These are phyloP conservation scores for Astreopora myriophthalma DNA, from an alignment of 64 coral and sea anemone genomes.

Conservation along the genomic window DNA sequence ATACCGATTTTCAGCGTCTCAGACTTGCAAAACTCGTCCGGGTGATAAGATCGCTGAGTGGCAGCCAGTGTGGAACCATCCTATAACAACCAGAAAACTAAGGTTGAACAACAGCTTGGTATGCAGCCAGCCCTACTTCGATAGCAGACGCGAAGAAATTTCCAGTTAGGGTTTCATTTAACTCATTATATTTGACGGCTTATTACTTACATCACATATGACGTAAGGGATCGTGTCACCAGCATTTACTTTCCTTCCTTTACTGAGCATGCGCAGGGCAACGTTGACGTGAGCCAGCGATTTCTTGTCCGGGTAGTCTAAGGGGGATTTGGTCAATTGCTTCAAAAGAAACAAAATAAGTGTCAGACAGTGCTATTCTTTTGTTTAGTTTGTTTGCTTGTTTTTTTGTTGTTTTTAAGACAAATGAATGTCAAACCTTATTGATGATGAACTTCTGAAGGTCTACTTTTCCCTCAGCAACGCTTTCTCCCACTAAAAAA, in stretches of 20 bases:
- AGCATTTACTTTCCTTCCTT: conserved; percentile 89
- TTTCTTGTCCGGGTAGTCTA: conserved; percentile 99
- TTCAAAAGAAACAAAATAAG: conserved; percentile 1
- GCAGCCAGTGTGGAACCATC: conserved; percentile 84
- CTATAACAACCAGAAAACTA: conserved; percentile 26
- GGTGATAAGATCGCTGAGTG: conserved; percentile 95
- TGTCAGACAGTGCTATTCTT: not conserved
- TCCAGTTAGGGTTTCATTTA: not conserved
- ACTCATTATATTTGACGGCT: not conserved
- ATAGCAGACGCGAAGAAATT: too few species aligned
- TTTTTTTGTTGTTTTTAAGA: not conserved
- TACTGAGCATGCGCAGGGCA: conserved; percentile 93
- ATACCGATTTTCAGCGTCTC: conserved; percentile 98
- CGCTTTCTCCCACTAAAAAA: conserved; percentile 85
- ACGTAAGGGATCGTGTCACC: conserved; percentile 97
- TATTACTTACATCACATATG: conserved; percentile 95
- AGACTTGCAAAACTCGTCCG: conserved; percentile 94
- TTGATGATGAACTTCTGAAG: conserved; percentile 93
- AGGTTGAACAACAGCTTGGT: not conserved
- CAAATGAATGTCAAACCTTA: conserved; percentile 67
- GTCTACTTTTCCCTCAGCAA: conserved; percentile 75
- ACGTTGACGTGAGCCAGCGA: conserved; percentile 97
- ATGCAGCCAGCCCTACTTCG: not conserved
- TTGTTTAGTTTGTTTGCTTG: not conserved
- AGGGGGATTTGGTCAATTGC: conserved; percentile 98